phyloP scores from a whole-genome alignment of 1,140 invertebrate genomes.

The Metaphire vulgaris region DNA sequence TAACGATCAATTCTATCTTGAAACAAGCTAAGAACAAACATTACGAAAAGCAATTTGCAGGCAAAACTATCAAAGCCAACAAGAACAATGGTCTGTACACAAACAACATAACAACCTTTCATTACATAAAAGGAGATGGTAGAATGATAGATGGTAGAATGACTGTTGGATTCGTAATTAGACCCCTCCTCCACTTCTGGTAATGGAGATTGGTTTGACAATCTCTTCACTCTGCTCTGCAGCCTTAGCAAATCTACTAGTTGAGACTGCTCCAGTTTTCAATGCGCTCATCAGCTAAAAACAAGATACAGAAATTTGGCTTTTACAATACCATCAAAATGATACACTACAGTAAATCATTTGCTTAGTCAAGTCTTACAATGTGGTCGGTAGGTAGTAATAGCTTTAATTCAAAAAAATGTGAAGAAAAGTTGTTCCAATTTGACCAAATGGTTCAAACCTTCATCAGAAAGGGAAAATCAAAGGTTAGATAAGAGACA shows the following conservation, averaged over 20 bases:
- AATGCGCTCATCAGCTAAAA: constrained; percentile 92
- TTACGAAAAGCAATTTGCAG: no score
- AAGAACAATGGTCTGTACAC: no score
- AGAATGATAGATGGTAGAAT: no score
- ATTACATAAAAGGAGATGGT: no score
- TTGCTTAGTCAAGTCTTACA: background rate
- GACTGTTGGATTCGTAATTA: no score
- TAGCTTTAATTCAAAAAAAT: background rate
- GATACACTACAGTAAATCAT: background rate
- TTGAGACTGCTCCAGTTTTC: constrained; percentile 80
- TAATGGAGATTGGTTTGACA: constrained; percentile 72
- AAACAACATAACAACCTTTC: no score
- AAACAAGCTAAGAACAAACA: no score
- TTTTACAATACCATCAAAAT: background rate
- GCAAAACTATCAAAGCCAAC: no score
- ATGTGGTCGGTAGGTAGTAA: background rate
- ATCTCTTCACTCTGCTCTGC: constrained; percentile 80
- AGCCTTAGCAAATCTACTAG: constrained; percentile 84
- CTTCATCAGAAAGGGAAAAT: background rate
- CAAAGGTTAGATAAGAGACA: background rate
- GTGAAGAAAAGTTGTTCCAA: background rate
- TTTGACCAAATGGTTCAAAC: background rate
- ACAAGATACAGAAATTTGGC: background rate
- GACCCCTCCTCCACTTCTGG: constrained; percentile 86
- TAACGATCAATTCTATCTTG: no score